Evolutionary conservation across 2,888 invertebrate species (phyloP), one percentile per base, ranked within the genome.

Genomic region (Orthonevra nobilis): DNA sequence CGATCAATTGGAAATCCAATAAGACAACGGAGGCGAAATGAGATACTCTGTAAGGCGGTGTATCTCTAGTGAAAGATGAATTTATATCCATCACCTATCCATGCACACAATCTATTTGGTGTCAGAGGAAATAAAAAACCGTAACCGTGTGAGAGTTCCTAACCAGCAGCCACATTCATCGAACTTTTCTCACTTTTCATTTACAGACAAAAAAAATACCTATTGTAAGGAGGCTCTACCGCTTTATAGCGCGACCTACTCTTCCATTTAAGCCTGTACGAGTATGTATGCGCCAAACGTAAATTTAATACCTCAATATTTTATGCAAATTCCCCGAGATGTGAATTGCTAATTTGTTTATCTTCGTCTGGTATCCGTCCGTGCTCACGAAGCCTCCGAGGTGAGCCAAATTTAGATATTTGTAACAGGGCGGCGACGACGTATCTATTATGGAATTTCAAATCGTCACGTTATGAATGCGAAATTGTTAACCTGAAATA

Each of bases 301-400:
- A 58, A 44, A 44, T 36, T 30, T 61, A 44, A 52, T 36, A 20
- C 52, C 20, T 36, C 20, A 50, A 58, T 58, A 26, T 14, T 34
- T 34, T 60, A 74, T 74, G 68, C 68, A 74, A 74, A 74, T 74
- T 61, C 32, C 32, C n/a, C 46, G 1, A 36, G 50, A 66, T 66
- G 58, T 66, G 66, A 73, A 73, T 66, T 60, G 73, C 58, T 58
- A 73, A 58, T 66, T 44, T 12, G 7, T 15, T 42, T 14, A 15
- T 30, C 26, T 15, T 26, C 12, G 28, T 17, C 6, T 14, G 20
- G 32, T 69, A 26, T 52, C 48, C 38, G 36, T 52, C 6, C 28
- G 19, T 38, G 32, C 17, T 30, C 4, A 34, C 19, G 28, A 15
- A 34, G 12, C 30, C 2, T 19, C 34, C 4, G 12, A 40, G 28